These are phyloP conservation scores for Lochmaea crataegi DNA, from an alignment of 2,888 invertebrate genomes.

Conservation along the genomic window DNA sequence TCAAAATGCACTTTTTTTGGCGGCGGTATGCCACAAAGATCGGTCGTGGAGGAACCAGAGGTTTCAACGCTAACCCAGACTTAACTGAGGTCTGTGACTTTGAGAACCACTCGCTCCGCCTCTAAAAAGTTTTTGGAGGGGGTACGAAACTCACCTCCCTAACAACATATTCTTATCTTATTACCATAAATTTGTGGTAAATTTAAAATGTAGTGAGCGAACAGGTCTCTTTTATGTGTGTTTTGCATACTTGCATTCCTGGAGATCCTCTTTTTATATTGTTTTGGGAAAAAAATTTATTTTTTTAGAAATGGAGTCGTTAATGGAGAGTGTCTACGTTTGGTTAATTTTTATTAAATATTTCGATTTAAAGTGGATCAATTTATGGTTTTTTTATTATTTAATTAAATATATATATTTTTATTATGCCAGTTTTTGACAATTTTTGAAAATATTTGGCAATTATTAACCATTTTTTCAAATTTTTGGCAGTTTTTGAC, in stretches of 20 bases:
- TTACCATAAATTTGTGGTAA: slow-evolving; percentile 63
- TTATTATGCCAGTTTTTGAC: too few species aligned
- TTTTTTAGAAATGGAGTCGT: too few species aligned
- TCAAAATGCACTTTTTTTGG: slow-evolving; percentile 11
- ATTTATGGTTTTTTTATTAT: too few species aligned
- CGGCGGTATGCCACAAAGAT: slow-evolving; percentile 30
- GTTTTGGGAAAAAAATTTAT: too few species aligned
- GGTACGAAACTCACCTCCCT: slow-evolving; percentile 55
- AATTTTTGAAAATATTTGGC: too few species aligned
- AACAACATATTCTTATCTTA: slow-evolving; percentile 61
- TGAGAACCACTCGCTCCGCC: slow-evolving; percentile 54
- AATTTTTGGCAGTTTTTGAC: too few species aligned
- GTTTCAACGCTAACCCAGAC: slow-evolving; percentile 47
- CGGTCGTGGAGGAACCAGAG: slow-evolving; percentile 39
- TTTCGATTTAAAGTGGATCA: too few species aligned
- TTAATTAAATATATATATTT: too few species aligned
- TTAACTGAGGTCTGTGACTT: slow-evolving; percentile 55
- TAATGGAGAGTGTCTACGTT: too few species aligned
- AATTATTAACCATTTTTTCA: too few species aligned
- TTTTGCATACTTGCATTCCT: slow-evolving; percentile 52
- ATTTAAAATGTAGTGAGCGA: slow-evolving; percentile 54
- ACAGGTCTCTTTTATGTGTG: slow-evolving; percentile 55
- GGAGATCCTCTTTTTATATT: slow-evolving; percentile 34
- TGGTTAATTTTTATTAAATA: too few species aligned
- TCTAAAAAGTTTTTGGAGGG: slow-evolving; percentile 43